Conservation (phyloP, 2,113 vertebrate species). For the Menura novaehollandiae region DNA sequence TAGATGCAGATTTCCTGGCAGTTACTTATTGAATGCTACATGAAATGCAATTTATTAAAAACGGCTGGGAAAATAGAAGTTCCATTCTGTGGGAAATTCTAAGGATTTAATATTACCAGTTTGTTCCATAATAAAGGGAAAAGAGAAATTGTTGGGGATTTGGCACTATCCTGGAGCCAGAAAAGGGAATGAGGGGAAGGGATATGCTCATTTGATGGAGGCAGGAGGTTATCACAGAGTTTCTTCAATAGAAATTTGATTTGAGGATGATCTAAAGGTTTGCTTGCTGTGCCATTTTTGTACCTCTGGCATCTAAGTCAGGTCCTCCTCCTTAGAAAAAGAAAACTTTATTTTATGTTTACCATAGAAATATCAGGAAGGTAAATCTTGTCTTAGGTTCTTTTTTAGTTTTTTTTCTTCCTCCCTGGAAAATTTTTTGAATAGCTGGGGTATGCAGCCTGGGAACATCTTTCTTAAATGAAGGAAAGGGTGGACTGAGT, state of each 20-base stretch:
- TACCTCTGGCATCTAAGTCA: not conserved
- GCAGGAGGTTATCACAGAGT: not conserved
- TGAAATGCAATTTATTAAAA: conserved; percentile 45
- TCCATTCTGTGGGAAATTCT: conserved; percentile 37
- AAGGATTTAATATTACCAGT: conserved; percentile 1
- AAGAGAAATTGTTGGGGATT: conserved; percentile 15
- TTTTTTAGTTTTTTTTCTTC: not conserved
- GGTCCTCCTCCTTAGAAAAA: not conserved
- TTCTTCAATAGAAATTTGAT: not conserved
- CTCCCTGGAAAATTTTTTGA: not conserved
- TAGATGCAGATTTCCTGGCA: not conserved
- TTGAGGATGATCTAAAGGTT: not conserved
- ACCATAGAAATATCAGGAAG: not conserved
- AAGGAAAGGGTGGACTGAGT: conserved; percentile 49
- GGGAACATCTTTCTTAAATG: conserved; percentile 45
- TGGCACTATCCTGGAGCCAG: not conserved
- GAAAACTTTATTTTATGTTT: not conserved
- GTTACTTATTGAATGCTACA: not conserved
- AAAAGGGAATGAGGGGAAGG: not conserved
- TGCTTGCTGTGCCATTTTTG: not conserved
- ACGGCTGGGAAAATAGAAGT: not conserved
- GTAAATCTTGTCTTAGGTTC: not conserved
- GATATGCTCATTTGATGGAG: not conserved
- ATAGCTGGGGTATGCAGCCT: not conserved
- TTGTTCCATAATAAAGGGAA: conserved; percentile 44